Evolutionary conservation across 2,113 vertebrate species (phyloP), one percentile per base, ranked within the genome.

Genomic region (Stegostoma tigrinum): DNA sequence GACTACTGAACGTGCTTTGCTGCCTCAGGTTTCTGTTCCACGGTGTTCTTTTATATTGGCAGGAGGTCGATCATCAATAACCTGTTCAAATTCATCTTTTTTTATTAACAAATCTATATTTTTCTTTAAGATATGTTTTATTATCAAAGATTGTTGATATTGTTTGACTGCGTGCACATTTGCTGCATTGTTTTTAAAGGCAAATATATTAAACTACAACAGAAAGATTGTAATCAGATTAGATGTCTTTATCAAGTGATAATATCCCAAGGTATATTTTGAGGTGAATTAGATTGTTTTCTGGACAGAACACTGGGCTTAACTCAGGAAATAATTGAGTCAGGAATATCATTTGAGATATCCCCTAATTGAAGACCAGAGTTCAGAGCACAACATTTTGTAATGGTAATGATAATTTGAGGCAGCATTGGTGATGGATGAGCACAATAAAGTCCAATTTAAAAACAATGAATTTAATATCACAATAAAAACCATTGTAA

Each of bases 381-480:
- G 95, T 34, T 52, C 94, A 95, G 68, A 75, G 66, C 38, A 52
- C 66, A 83, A 23, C 83, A 48, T 34, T 64, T 95, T 86, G 61
- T 86, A 27, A 85, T 61, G 90, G 94, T 96, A 95, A 96, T 94
- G 70, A 94, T 67, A 93, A 83, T 94, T 42, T 67, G 38, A 94
- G 96, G 72, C 90, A 93, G 70, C n/a, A 96, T 70, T 21, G 2
- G 45, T 96, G 96, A 96, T 96, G 90, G 96, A 96, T 96, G 75
- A 52, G 10, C 27, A 67, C 90, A 96, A 96, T 96, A 96, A 94
- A 94, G 52, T 94, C 34, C 94, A 6, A 94, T 94, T 67, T 83
- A 90, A 90, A 96, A 96, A 30, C 68, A 72, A 96, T 75, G 27
- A 95, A 91, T 91, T 78, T 96, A 67, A 89, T 89, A 70, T 70